Percentiles rank a stretch among this genome's conserved stretches.
phyloP scores from a whole-genome alignment of 2,888 invertebrate genomes.

The Schrankia costaestrigalis region DNA sequence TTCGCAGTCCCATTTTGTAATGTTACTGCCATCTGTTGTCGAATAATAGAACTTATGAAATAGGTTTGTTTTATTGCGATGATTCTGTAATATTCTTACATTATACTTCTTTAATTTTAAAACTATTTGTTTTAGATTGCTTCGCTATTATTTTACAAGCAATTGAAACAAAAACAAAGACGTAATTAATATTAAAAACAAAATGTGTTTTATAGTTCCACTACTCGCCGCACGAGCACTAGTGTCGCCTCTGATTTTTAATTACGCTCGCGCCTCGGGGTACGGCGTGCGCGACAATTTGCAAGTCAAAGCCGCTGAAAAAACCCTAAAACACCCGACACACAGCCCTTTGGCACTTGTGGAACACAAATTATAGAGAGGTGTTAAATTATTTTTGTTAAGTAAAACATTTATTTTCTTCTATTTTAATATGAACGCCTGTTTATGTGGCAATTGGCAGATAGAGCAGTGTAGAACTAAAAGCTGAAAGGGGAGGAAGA shows the following conservation, averaged over 20 bases:
- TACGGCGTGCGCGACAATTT: constrained; percentile 60
- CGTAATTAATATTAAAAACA: background rate
- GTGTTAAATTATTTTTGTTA: constrained; percentile 5
- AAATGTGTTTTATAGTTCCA: constrained; percentile 40
- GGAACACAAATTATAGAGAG: constrained; percentile 33
- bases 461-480: too few species aligned
- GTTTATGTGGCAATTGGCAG: too few species aligned
- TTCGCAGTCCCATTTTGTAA: background rate
- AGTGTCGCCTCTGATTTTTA: constrained; percentile 57
- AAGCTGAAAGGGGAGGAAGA: too few species aligned
- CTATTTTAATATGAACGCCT: too few species aligned
- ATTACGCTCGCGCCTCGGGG: constrained; percentile 50
- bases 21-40: constrained; percentile 15
- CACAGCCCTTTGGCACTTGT: constrained; percentile 67
- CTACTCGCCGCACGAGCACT: constrained; percentile 49
- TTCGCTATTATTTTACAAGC: too few species aligned
- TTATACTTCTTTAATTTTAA: too few species aligned
- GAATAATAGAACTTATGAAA: background rate
- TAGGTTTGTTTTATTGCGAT: background rate
- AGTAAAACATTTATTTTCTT: background rate
- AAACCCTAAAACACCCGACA: constrained; percentile 77
- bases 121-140: too few species aligned
- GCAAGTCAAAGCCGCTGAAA: constrained; percentile 79
- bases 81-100: too few species aligned
- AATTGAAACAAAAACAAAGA: too few species aligned